Evolutionary conservation across 2,888 invertebrate species (phyloP).

Genomic region (Archips xylosteana): DNA sequence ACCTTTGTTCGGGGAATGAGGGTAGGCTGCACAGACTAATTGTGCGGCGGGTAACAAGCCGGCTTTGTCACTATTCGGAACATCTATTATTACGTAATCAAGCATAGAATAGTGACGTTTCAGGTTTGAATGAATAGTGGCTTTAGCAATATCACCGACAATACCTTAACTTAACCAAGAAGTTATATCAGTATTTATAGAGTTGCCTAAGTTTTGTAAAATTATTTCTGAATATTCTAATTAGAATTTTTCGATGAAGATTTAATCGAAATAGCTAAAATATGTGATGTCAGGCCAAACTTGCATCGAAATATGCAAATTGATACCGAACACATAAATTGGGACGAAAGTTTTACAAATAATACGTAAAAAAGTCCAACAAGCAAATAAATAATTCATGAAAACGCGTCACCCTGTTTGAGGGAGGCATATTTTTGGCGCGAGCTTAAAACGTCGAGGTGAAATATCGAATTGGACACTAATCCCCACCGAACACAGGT

Average conservation of each 20-base stretch:
- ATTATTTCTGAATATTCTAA: not conserved
- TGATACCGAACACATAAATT: conserved; percentile 21
- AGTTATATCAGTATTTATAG: not conserved
- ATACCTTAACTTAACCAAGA: too few relatives aligned
- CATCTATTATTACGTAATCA: conserved; percentile 16
- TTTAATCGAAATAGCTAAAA: conserved; percentile 9
- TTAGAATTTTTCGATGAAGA: not conserved
- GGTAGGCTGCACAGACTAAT: conserved; percentile 57
- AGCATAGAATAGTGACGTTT: conserved; percentile 11
- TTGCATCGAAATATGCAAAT: conserved; percentile 31
- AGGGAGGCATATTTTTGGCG: conserved; percentile 50
- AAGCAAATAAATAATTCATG: conserved; percentile 39
- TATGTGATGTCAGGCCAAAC: conserved; percentile 7
- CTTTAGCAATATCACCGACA: not conserved
- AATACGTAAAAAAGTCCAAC: conserved; percentile 20
- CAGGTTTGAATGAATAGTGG: not conserved
- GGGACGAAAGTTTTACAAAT: conserved; percentile 30
- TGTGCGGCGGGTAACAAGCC: conserved; percentile 57
- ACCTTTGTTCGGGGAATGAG: conserved; percentile 60
- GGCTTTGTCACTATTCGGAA: conserved; percentile 49
- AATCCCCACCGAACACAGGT: conserved; percentile 47
- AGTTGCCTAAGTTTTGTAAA: not conserved
- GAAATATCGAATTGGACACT: conserved; percentile 49
- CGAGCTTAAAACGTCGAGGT: conserved; percentile 45
- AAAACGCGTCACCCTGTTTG: conserved; percentile 44